These are phyloP conservation scores for Cololabis saira DNA, from an alignment of 2,113 vertebrate genomes.

Conservation along the genomic window DNA sequence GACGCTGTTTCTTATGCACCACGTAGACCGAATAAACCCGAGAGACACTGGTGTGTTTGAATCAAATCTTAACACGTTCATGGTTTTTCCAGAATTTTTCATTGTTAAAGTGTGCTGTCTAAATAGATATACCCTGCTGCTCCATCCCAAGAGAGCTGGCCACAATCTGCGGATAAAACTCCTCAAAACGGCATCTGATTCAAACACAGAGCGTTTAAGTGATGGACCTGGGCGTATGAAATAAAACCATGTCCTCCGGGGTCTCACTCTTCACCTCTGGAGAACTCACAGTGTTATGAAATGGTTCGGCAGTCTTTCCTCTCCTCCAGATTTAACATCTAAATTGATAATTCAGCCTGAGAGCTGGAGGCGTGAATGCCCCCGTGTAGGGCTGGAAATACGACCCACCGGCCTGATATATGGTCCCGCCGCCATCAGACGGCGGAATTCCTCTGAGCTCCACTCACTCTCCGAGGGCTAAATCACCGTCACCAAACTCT, in stretches of 20 bases:
- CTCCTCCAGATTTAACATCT: conserved; percentile 13
- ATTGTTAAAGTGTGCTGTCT: neutral
- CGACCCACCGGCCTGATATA: conserved; percentile 12
- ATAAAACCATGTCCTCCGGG: neutral
- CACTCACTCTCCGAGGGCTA: conserved; percentile 19
- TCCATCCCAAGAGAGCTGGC: neutral
- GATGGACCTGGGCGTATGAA: neutral
- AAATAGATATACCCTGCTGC: neutral
- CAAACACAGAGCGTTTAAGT: neutral
- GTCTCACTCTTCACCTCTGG: neutral
- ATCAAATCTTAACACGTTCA: too few relatives aligned
- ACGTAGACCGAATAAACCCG: too few relatives aligned
- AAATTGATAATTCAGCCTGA: conserved; percentile 5
- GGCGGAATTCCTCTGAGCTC: conserved; percentile 19
- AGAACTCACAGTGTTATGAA: neutral
- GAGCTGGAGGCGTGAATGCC: neutral
- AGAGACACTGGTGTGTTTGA: too few relatives aligned
- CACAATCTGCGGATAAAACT: neutral
- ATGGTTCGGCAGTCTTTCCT: neutral
- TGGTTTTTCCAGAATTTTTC: too few relatives aligned
- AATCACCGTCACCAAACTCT: conserved; percentile 22
- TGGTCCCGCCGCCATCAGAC: neutral
- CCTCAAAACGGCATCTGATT: neutral
- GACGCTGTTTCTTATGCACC: too few relatives aligned
- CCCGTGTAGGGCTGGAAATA: neutral